phyloP scores from a whole-genome alignment of 2,888 invertebrate species.

The Tortrix viridana region DNA sequence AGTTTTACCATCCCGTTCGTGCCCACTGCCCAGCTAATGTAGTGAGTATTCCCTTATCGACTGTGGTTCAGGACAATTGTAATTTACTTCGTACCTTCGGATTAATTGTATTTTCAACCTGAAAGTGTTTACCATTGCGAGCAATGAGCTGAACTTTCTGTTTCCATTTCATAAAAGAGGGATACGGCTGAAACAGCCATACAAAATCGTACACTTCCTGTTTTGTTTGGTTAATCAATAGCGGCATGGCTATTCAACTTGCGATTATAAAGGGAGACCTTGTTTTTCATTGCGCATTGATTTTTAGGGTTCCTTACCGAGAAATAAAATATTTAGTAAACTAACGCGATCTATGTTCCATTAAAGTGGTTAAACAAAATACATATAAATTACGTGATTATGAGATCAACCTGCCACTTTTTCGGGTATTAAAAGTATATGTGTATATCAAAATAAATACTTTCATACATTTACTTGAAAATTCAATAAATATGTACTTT shows the following conservation, averaged over 20 bases:
- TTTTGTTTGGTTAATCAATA: conserved; percentile 47
- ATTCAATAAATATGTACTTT: too few relatives aligned
- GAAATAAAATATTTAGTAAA: not conserved
- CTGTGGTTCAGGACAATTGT: conserved; percentile 2
- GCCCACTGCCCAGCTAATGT: too few relatives aligned
- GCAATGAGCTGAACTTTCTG: not conserved
- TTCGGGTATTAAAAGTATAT: not conserved
- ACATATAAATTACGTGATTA: not conserved
- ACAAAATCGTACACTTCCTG: conserved; percentile 44
- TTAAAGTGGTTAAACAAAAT: too few relatives aligned
- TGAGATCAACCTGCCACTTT: not conserved
- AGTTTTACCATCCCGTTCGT: too few relatives aligned
- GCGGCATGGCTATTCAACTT: conserved; percentile 42
- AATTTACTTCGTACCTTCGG: conserved; percentile 44
- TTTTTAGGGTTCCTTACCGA: not conserved
- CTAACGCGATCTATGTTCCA: too few relatives aligned
- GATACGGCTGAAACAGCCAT: not conserved
- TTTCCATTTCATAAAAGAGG: conserved; percentile 10
- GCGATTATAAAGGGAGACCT: conserved; percentile 7
- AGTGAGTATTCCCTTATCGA: too few relatives aligned
- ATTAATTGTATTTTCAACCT: conserved; percentile 35
- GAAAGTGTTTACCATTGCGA: conserved; percentile 1
- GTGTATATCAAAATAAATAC: too few relatives aligned
- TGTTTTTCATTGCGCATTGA: conserved; percentile 1
- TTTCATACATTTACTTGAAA: too few relatives aligned